These are phyloP conservation scores for Montipora capricornis DNA, from an alignment of 64 coral and sea anemone genomes.

Conservation along the genomic window DNA sequence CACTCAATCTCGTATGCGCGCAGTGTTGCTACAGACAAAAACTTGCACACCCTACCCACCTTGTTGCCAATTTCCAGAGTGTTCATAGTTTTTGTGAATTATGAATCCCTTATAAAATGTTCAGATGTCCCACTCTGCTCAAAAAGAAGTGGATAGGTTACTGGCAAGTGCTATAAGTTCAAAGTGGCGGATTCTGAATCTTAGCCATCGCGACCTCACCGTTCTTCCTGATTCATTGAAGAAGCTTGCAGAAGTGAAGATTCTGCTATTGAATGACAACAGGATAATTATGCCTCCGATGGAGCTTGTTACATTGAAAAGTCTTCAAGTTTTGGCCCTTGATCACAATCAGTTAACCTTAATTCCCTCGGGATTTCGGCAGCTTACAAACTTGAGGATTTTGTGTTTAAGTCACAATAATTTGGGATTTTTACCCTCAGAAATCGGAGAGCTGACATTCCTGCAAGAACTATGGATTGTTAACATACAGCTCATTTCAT, in stretches of 20 bases:
- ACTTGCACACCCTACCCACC: no score
- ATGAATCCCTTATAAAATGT: no score
- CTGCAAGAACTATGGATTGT: slow-evolving; percentile 91
- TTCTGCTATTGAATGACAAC: slow-evolving; percentile 90
- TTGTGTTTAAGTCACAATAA: slow-evolving; percentile 96
- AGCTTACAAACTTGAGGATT: slow-evolving; percentile 74
- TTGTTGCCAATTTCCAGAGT: no score
- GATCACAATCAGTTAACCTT: slow-evolving; percentile 98
- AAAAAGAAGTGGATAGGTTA: slow-evolving; percentile 86
- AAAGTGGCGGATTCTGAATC: slow-evolving; percentile 71
- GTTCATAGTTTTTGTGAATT: no score
- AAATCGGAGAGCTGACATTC: slow-evolving; percentile 80
- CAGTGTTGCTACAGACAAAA: no score
- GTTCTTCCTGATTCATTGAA: slow-evolving; percentile 85
- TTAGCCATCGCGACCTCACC: slow-evolving; percentile 91
- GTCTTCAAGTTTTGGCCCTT: slow-evolving; percentile 77
- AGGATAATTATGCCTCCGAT: slow-evolving; percentile 95
- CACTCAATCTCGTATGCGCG: slow-evolving; percentile 6
- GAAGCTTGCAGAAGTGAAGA: slow-evolving; percentile 73
- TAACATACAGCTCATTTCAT: slow-evolving; percentile 92
- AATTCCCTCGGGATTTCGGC: slow-evolving; percentile 91
- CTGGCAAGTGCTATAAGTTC: slow-evolving; percentile 71
- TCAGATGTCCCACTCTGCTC: slow-evolving; percentile 82
- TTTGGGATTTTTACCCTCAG: slow-evolving; percentile 87
- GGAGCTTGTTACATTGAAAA: slow-evolving; percentile 85